Base-by-base conservation (phyloP, 2,797 vertebrate species). In the Anisognathus igniventris region DNA sequence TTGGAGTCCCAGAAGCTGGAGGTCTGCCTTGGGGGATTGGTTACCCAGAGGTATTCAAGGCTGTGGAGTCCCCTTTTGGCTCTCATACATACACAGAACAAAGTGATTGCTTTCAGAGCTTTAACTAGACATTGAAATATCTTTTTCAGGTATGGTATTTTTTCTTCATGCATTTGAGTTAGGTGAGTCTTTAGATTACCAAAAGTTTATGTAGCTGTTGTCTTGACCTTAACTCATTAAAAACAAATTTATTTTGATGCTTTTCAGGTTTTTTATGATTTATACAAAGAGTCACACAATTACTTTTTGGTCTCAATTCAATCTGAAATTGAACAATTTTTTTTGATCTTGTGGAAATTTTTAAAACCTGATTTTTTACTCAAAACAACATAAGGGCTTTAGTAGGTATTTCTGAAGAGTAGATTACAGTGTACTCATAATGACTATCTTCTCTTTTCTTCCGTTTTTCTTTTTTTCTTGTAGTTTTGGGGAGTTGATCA, bases 101-200 rank as follows among this genome's bases (percentile, higher is more conserved):
- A 82, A 78, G 7, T 5, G 44, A 45, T 60, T 47, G 24, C 44
- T 75, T 60, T 27, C 45, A 67, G 51, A 83, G 24, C 23, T 91
- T 94, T 88, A 93, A 90, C 30, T 57, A 54, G 60, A 37, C 64
- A 37, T 60, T 81, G 40, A 90, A 84, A 66, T 85, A 42, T 58
- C 50, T 92, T 66, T 88, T 93, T 51, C 83, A 90, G 78, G 31
- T 48, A 51, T 79, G 67, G 10, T 45, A 37, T 78, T 70, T 87
- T 90, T 84, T 9, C 51, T 53, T 81, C 56, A 33, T 75, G 40
- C 39, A 18, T 66, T 86, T 76, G 20, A 89, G 57, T 93, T 93
- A 92, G 67, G 54, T 93, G 64, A 91, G 77, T 92, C 57, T 75
- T 72, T 33, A 73, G 77, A 56, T 58, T 79, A 56, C 60, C 12